Evolutionary conservation across 2,888 invertebrate species (phyloP), one percentile per base, ranked within the genome.

Genomic region (Troides oblongomaculatus): DNA sequence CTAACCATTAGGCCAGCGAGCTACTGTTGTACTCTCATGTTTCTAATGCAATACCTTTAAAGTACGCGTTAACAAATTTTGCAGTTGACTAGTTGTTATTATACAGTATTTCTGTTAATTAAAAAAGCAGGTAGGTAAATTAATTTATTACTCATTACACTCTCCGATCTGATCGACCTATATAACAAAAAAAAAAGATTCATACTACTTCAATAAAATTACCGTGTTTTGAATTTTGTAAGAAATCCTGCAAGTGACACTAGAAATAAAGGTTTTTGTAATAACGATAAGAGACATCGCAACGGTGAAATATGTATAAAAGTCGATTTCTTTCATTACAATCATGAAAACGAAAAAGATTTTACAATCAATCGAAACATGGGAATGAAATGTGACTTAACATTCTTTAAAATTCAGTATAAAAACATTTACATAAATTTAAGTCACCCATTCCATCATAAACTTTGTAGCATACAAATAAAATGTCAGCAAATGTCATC

Each of bases 381-480:
- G 66, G 53, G 50, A 70, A 66, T 60, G 63, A 66, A 70, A 64
- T 70, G 66, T 70, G 70, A 64, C 70, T 64, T 70, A 70, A 70
- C 60, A 36, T 64, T 70, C 58, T 64, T 70, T 43, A 60, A 70
- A 70, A 56, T 66, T 64, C 66, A 64, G 70, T 70, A 70, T 70
- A 70, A 66, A 70, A 70, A 70, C 66, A 70, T 66, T 60, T 70
- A 70, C 70, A 60, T 66, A 70, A 66, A 70, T 67, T 70, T 64
- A 63, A 64, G 60, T 8, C 70, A 36, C 66, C 30, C 70, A 70
- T 66, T 70, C 70, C 66, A 53, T 60, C 64, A 70, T 66, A 60
- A 67, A 66, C 70, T 66, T 59, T 70, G 64, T 66, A 63, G 64
- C 70, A 67, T 67, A 70, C 60, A 60, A 70, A 70, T 70, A 70